Percentiles rank a stretch among this genome's conserved stretches.
phyloP scores from a whole-genome alignment of 2,113 vertebrate species.

The Pyrgilauda ruficollis region DNA sequence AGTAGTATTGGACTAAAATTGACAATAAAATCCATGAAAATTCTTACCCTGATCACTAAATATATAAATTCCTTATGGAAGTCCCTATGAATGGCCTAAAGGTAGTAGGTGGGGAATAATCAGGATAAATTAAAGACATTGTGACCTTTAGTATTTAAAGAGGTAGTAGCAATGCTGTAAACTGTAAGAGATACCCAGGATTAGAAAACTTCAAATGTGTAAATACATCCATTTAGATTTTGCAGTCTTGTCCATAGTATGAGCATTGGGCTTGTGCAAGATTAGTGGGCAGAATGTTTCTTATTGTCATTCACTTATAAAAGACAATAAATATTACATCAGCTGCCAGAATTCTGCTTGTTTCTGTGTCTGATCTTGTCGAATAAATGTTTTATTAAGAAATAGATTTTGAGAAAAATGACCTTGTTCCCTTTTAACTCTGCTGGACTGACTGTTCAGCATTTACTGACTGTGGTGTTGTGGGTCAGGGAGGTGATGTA shows the following conservation, averaged over 20 bases:
- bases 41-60: not conserved
- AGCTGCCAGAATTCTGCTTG: not conserved
- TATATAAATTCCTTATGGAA: not conserved
- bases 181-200: not conserved
- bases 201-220: not conserved
- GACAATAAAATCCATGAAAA: not conserved
- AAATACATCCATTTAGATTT: not conserved
- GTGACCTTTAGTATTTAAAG: not conserved
- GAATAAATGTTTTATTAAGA: not conserved
- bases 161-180: not conserved
- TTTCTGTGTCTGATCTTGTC: not conserved
- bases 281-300: not conserved
- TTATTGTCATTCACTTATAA: not conserved
- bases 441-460: not conserved
- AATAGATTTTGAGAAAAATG: not conserved
- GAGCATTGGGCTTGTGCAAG: not conserved
- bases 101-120: not conserved
- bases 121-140: not conserved
- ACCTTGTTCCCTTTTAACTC: not conserved
- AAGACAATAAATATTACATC: not conserved
- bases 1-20: not conserved
- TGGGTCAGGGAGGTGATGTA: not conserved
- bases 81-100: not conserved
- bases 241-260: not conserved
- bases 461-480: not conserved